phyloP scores from a whole-genome alignment of 2,888 invertebrate species.

The Stenotaenia linearis region DNA sequence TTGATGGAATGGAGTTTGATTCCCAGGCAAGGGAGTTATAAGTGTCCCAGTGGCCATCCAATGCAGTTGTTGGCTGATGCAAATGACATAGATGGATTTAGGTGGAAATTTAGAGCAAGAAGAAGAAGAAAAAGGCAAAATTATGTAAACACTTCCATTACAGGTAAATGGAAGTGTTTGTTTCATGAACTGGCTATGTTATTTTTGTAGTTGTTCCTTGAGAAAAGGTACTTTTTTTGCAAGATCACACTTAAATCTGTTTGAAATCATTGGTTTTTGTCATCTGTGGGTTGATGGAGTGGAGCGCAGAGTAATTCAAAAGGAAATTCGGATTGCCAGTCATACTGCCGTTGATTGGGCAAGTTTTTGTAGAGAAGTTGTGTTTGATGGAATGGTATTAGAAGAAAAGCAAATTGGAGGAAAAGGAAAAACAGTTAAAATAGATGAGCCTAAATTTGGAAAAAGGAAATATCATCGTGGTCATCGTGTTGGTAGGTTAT shows the following conservation, averaged over 20 bases:
- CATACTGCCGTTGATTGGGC: slow-evolving; percentile 2
- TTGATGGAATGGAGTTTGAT: too few relatives aligned
- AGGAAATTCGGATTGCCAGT: not conserved
- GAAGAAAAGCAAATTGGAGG: slow-evolving; percentile 3
- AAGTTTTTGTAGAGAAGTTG: slow-evolving; percentile 29
- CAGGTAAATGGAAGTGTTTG: too few relatives aligned
- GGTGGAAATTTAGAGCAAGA: too few relatives aligned
- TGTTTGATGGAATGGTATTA: not conserved
- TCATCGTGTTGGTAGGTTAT: not conserved
- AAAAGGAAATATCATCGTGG: slow-evolving; percentile 13
- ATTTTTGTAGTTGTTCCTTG: not conserved
- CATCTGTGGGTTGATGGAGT: not conserved
- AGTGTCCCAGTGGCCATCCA: too few relatives aligned
- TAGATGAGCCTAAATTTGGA: slow-evolving; percentile 30
- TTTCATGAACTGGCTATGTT: not conserved
- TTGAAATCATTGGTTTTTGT: not conserved
- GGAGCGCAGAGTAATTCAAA: not conserved
- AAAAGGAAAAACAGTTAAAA: not conserved
- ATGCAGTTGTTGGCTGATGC: too few relatives aligned
- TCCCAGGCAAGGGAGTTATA: too few relatives aligned
- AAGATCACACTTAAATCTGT: not conserved
- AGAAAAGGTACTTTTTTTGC: not conserved
- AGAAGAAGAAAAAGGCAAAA: too few relatives aligned
- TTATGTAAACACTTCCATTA: not conserved
- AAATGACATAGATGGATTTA: too few relatives aligned